Base-by-base conservation (phyloP, 2,888 invertebrate species). In the Lobophora halterata region DNA sequence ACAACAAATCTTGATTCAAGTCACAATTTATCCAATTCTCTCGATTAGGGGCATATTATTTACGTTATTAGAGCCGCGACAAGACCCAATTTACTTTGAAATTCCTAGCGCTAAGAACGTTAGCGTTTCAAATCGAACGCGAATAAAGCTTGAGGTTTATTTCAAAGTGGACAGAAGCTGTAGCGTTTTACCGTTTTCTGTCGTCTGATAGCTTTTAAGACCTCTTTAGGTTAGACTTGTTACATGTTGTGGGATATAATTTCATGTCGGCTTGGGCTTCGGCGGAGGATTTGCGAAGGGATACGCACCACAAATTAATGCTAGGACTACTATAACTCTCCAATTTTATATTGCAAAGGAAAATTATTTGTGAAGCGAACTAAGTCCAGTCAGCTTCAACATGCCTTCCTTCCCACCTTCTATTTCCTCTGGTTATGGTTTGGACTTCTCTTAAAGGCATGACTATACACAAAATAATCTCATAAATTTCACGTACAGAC, bases 121-220 rank as follows among this genome's bases (percentile, higher is more conserved):
- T 25, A 25, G n/a, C n/a, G n/a, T 13, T 13, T 17, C 17, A 27
- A 6, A 6, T 16, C 8, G 2, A 13, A 1, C n/a, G 2, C 26
- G n/a, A 9, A 17, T 28, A 28, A 28, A 28, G 6, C 3, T 18
- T 2, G 10, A 28, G 11, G 18, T 28, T 8, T 28, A 28, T 28
- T 14, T 11, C 18, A 13, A 28, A 10, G 17, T 16, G 5, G 17
- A 17, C 14, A 26, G 8, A 4, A 6, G 17, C 14, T 3, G 27
- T 10, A 18, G 17, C 17, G 26, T 12, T 23, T n/a, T 28, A 28
- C 27, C 17, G 27, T 28, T 28, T 16, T 18, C 27, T 17, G 18
- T 28, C 27, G 27, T 28, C 18, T 16, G 16, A 6, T 28, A 18
- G 27, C 5, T 18, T 28, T 18, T 28, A 11, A 25, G 25, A 11